A percentile compares a stretch with the other conserved stretches of the same genome.
Conservation (phyloP, 1,140 invertebrate genomes). For the Kradibia gibbosae region DNA sequence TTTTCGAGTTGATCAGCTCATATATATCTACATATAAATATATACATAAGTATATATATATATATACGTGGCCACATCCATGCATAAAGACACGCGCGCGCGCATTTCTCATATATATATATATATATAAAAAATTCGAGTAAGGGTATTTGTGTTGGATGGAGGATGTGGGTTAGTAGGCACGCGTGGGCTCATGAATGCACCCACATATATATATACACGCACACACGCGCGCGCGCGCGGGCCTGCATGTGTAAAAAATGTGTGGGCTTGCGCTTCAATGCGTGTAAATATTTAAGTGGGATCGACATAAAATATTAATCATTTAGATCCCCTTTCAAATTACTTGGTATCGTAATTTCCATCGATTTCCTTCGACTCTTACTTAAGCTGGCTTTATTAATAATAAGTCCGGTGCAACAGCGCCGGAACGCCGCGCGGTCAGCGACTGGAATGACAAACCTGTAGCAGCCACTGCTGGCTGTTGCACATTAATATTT, state of each 20-base stretch:
- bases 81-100: no score
- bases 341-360: neutral
- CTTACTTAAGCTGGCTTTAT: neutral
- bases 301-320: neutral
- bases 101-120: no score
- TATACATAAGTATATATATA: no score
- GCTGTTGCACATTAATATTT: neutral
- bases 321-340: neutral
- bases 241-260: no score
- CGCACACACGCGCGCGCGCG: no score
- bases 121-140: no score
- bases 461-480: neutral
- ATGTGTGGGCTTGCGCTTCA: neutral
- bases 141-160: no score
- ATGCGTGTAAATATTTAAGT: neutral
- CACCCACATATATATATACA: no score
- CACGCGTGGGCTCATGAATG: no score
- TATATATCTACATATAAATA: no score
- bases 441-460: slow-evolving; percentile 14
- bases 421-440: slow-evolving; percentile 43
- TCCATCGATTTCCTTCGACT: neutral
- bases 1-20: neutral
- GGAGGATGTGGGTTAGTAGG: no score
- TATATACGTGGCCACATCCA: no score
- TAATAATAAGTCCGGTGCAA: slow-evolving; percentile 2